Evolutionary conservation across 2,113 vertebrate species (phyloP), one percentile per base, ranked within the genome.

Genomic region (Cavia aperea): DNA sequence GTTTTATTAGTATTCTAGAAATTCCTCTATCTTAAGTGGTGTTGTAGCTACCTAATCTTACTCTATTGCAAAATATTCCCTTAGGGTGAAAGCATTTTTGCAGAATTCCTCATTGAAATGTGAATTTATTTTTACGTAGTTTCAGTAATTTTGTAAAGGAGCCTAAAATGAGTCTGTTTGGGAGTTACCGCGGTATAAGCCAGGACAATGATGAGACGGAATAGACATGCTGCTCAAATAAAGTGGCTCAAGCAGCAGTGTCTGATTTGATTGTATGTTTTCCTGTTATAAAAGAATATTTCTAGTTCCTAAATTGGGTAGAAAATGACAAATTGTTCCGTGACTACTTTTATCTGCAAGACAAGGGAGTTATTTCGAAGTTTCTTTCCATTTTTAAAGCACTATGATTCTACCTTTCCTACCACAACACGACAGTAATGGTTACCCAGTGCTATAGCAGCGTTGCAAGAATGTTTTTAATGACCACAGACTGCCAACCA

Each of bases 351-450:
- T 91, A 96, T 93, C 91, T 94, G 24, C 70, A 87, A 91, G 90
- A 90, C 33, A 66, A 87, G 84, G 72, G 84, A 93, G 81, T 95
- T 86, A 94, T 91, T 93, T 93, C 81, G 70, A 94, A 94, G 49
- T 87, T 95, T 49, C 77, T 62, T 91, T 95, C 77, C 89, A 91
- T 89, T 95, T 96, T 82, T 31, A 87, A 96, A 93, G 95, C 78
- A n/a, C 72, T 36, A n/a, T 89, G 60, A 96, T 85, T 95, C 91
- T 93, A 91, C n/a, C 81, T 84, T 95, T 89, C 83, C 85, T 46
- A 46, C 77, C 70, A 68, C 31, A 39, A 46, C 33, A 26, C 87
- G 91, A 95, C 89, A 95, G 78, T 89, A 94, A 96, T 60, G n/a
- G 89, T 33, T 68, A 68, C 77, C 89, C 72, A 89, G 23, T 33